Evolutionary conservation across 2,797 vertebrate species (phyloP).

Genomic region (Helostoma temminkii): DNA sequence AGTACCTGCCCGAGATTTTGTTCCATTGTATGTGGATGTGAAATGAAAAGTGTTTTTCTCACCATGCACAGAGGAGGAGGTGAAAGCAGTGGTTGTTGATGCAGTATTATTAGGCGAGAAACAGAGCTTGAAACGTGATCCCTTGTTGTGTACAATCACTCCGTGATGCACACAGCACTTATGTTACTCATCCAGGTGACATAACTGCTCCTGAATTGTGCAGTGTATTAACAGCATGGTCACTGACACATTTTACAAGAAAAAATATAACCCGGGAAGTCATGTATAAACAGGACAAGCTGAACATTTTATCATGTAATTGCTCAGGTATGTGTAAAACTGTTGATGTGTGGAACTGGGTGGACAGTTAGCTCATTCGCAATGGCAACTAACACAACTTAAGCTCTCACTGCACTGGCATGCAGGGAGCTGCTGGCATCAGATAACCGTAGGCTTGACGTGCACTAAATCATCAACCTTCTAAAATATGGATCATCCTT

Average conservation of each 20-base stretch:
- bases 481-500: conserved; percentile 18
- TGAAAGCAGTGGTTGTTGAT: conserved; percentile 58
- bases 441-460: conserved; percentile 36
- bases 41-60: conserved; percentile 40
- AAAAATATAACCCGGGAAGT: neutral
- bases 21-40: neutral
- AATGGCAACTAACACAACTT: conserved; percentile 13
- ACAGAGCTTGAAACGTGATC: conserved; percentile 55
- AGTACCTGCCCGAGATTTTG: too few species aligned
- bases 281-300: neutral
- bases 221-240: neutral
- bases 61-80: conserved; percentile 27
- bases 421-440: conserved; percentile 35
- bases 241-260: neutral
- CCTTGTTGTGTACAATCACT: neutral
- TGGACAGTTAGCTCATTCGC: conserved; percentile 40
- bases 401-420: conserved; percentile 32
- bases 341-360: conserved; percentile 8
- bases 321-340: neutral
- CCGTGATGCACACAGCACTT: conserved; percentile 11
- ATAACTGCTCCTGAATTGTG: conserved; percentile 4
- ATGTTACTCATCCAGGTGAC: too few species aligned
- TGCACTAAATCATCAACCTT: conserved; percentile 49
- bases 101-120: conserved; percentile 67
- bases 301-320: neutral